phyloP scores from a whole-genome alignment of 2,888 invertebrate genomes.

The Hedychridium roseum region DNA sequence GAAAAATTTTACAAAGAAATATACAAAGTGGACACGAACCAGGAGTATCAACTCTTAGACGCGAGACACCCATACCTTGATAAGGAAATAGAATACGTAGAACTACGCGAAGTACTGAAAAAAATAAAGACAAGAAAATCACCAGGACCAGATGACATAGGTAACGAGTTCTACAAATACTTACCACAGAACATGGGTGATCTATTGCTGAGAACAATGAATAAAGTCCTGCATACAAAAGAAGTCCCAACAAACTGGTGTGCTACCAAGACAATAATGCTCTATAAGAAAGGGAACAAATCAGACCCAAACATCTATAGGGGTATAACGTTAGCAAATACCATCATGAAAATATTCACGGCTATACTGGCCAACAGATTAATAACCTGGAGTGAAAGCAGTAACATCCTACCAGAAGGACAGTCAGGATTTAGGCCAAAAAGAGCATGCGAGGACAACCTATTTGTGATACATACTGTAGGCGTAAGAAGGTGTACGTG shows the following conservation, averaged over 20 bases:
- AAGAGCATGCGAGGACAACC: conserved; percentile 23
- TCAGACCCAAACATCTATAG: conserved; percentile 36
- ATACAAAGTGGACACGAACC: background rate
- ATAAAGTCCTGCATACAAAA: conserved; percentile 11
- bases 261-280: conserved; percentile 29
- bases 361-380: conserved; percentile 26
- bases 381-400: conserved; percentile 15
- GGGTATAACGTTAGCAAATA: conserved; percentile 41
- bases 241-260: conserved; percentile 21
- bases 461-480: conserved; percentile 19
- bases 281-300: conserved; percentile 40
- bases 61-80: background rate
- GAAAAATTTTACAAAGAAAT: background rate
- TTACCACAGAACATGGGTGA: conserved; percentile 7
- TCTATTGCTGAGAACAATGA: conserved; percentile 16
- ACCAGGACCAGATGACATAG: conserved; percentile 28
- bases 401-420: conserved; percentile 20
- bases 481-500: no score
- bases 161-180: conserved; percentile 17
- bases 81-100: no score
- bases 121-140: conserved; percentile 20
- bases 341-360: conserved; percentile 40
- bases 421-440: conserved; percentile 25
- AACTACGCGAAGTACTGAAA: background rate
- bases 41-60: background rate